A percentile compares a stretch with the other conserved stretches of the same genome.
These are phyloP conservation scores for Nemopilema nomurai DNA, from an alignment of 30 jellyfish, hydroid and myxozoan genomes.

Conservation along the genomic window DNA sequence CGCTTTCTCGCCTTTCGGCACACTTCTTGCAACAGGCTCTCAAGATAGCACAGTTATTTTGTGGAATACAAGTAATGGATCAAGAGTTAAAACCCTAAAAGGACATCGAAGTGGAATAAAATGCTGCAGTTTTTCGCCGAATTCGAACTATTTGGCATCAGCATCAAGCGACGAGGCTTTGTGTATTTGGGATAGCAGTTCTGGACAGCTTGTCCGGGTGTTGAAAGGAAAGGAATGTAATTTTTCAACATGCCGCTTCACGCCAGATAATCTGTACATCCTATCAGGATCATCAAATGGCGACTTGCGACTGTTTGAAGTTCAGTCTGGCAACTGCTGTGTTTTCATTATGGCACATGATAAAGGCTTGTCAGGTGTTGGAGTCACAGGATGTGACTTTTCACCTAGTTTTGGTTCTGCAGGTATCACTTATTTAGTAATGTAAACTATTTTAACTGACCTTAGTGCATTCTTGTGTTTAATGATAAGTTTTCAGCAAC, in stretches of 20 bases:
- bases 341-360: constrained; percentile 83
- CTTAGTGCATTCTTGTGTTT: too few relatives aligned
- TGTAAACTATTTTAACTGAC: neutral
- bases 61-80: constrained; percentile 88
- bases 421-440: constrained; percentile 33
- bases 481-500: too few relatives aligned
- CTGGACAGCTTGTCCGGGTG: constrained; percentile 55
- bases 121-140: constrained; percentile 83
- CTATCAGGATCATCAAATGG: constrained; percentile 90
- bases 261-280: constrained; percentile 85
- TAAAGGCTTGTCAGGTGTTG: constrained; percentile 89
- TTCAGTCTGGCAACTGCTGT: constrained; percentile 75
- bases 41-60: constrained; percentile 79
- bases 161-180: constrained; percentile 84
- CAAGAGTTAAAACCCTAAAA: constrained; percentile 54
- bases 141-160: constrained; percentile 72
- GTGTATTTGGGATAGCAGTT: constrained; percentile 74
- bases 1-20: constrained; percentile 90
- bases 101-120: constrained; percentile 84
- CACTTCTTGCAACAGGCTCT: constrained; percentile 90
- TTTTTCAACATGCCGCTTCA: constrained; percentile 81
- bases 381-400: constrained; percentile 94
- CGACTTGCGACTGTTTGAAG: constrained; percentile 82
- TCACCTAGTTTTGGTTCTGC: constrained; percentile 85
- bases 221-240: constrained; percentile 79